These are phyloP conservation scores for Cynaeus angustus DNA, from an alignment of 2,888 invertebrate species.

Conservation along the genomic window DNA sequence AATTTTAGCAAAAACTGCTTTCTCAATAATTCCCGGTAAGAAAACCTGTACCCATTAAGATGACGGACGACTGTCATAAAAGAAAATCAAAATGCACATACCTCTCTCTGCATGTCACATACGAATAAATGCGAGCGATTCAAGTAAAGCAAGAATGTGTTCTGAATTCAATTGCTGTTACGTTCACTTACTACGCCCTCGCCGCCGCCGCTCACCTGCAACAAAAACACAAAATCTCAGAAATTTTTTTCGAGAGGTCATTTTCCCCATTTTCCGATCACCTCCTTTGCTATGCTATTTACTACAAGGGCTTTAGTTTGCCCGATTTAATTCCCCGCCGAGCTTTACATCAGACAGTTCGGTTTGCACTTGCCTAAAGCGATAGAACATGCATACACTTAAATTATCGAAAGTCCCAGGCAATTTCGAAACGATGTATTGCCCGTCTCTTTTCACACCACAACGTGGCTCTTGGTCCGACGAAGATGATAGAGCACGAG, in stretches of 20 bases:
- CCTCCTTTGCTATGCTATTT: neutral
- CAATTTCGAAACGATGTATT: conserved; percentile 61
- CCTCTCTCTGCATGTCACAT: conserved; percentile 65
- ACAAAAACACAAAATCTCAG: conserved; percentile 5
- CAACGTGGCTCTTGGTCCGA: conserved; percentile 49
- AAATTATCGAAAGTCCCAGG: conserved; percentile 67
- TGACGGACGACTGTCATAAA: conserved; percentile 64
- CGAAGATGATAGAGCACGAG: conserved; percentile 61
- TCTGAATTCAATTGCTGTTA: conserved; percentile 64
- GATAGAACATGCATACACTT: conserved; percentile 69
- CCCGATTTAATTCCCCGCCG: conserved; percentile 67
- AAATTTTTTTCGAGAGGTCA: no score
- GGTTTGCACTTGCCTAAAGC: conserved; percentile 67
- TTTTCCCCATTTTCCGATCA: conserved; percentile 3
- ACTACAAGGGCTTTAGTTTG: conserved; percentile 54
- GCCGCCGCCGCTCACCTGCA: neutral
- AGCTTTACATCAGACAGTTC: conserved; percentile 66
- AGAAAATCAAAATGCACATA: conserved; percentile 68
- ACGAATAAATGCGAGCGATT: conserved; percentile 62
- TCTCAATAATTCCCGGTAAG: conserved; percentile 64
- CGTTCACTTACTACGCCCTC: no score
- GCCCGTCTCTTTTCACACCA: conserved; percentile 58
- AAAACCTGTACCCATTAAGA: conserved; percentile 66
- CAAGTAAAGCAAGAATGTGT: conserved; percentile 66
- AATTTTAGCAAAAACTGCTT: conserved; percentile 59